These are phyloP conservation scores for Sebastes baramenuke DNA, from an alignment of 2,797 vertebrate genomes.

Conservation along the genomic window DNA sequence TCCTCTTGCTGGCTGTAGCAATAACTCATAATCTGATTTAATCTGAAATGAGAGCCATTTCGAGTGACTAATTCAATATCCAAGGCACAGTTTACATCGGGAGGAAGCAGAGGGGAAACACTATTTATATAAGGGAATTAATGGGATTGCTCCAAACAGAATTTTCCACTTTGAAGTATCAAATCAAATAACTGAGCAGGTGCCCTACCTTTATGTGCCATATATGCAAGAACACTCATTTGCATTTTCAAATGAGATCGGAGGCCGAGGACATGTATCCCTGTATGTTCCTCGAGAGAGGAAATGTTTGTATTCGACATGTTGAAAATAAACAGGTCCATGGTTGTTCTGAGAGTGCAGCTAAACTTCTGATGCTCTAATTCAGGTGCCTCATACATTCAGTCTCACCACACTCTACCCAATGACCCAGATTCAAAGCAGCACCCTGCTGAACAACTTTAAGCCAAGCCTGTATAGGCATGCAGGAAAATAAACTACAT, in stretches of 20 bases:
- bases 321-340: not conserved
- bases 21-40: constrained; percentile 37
- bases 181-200: not conserved
- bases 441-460: constrained; percentile 7
- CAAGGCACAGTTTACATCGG: constrained; percentile 10
- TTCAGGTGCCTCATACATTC: constrained; percentile 28
- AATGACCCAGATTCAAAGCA: constrained; percentile 36
- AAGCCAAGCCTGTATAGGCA: not conserved
- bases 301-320: not conserved
- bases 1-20: not conserved
- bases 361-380: constrained; percentile 11
- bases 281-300: not conserved
- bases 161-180: not conserved
- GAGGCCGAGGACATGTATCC: not conserved
- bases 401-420: not conserved
- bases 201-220: not conserved
- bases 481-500: not conserved
- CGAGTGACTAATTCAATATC: constrained; percentile 46
- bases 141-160: constrained; percentile 9
- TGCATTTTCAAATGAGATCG: constrained; percentile 22
- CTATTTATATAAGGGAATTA: not conserved
- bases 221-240: not conserved
- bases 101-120: not conserved
- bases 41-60: constrained; percentile 49
- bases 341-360: not conserved